Percentiles rank a stretch among this genome's conserved stretches.
These are phyloP conservation scores for Lycodopsis pacificus DNA, from an alignment of 2,797 vertebrate species.

Conservation along the genomic window DNA sequence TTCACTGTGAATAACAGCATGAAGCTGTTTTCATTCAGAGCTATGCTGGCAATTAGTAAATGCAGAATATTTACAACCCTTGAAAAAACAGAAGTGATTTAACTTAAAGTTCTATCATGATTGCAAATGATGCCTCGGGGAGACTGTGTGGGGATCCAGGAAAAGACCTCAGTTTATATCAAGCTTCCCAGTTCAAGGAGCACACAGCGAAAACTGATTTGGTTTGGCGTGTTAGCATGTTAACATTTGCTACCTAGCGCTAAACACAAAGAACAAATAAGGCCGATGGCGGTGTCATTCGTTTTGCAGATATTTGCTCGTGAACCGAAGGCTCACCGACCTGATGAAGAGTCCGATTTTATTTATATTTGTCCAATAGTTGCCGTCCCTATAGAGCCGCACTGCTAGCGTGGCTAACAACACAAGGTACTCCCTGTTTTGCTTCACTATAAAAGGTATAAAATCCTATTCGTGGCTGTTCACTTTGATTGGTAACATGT, in stretches of 20 bases:
- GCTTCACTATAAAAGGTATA: neutral
- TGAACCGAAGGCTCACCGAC: neutral
- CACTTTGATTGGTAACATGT: slow-evolving; percentile 10
- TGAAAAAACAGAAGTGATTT: slow-evolving; percentile 19
- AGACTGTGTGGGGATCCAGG: neutral
- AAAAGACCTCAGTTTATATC: slow-evolving; percentile 8
- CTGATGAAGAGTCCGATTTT: neutral
- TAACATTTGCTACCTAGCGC: neutral
- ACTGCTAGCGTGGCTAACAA: neutral
- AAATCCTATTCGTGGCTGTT: neutral
- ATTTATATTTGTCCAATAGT: neutral
- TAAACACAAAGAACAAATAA: neutral
- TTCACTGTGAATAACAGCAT: slow-evolving; percentile 6
- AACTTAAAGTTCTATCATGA: slow-evolving; percentile 30
- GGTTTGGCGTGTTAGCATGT: neutral
- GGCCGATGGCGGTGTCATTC: too few species aligned
- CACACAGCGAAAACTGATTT: neutral
- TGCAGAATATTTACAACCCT: slow-evolving; percentile 19
- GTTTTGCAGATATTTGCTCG: neutral
- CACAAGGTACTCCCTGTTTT: neutral
- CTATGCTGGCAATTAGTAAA: slow-evolving; percentile 5
- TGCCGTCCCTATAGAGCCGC: neutral
- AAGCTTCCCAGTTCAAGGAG: neutral
- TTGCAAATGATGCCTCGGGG: slow-evolving; percentile 9
- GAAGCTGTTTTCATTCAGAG: slow-evolving; percentile 12